Base-by-base conservation (phyloP, 2,888 invertebrate species). In the Lycocerus yunnanus region DNA sequence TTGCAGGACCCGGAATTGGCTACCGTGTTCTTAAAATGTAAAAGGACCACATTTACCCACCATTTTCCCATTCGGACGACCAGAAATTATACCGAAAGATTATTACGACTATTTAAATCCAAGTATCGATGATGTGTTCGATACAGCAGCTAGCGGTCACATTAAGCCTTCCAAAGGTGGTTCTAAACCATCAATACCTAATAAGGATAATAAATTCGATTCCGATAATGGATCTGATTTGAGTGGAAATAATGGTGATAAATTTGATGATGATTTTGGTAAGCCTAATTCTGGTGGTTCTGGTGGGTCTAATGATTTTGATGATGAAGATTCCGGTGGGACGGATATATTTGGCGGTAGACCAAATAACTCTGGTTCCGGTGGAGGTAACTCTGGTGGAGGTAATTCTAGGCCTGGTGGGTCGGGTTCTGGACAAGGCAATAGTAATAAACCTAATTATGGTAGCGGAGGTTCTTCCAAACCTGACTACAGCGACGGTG, bases 1-100 rank as follows among this genome's bases (percentile, higher is more conserved):
- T 93, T 79, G 94, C 94, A 0, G 94, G 94, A 0, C 93, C 94
- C 0, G 93, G 91, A 77, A 94, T 94, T 66, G 94, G 94, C 0
- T 94, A 94, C 83, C 89, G 93, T 61, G 92, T 94, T 2, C 88
- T 94, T 10, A 92, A 93, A 93, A 91, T 79, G 91, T 91, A 73
- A 90, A 93, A 82, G 93, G 93, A 27, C 92, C 92, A 0, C 90
- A 89, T 84, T 89, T 91, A 72, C 91, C 92, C 0, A 87, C 90
- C 0, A 88, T 90, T 78, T 91, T 90, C 85, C 91, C 87, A 15
- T 86, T 87, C 74, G 82, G 88, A 86, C 15, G 89, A 85, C 82
- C 90, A 0, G 89, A 89, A 65, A 89, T 89, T 84, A 88, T 90
- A 15, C 84, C 86, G 1, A 80, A 85, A 24, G 85, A 86, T 75